phyloP scores from a whole-genome alignment of 2,113 vertebrate genomes.

The Callocephalon fimbriatum region DNA sequence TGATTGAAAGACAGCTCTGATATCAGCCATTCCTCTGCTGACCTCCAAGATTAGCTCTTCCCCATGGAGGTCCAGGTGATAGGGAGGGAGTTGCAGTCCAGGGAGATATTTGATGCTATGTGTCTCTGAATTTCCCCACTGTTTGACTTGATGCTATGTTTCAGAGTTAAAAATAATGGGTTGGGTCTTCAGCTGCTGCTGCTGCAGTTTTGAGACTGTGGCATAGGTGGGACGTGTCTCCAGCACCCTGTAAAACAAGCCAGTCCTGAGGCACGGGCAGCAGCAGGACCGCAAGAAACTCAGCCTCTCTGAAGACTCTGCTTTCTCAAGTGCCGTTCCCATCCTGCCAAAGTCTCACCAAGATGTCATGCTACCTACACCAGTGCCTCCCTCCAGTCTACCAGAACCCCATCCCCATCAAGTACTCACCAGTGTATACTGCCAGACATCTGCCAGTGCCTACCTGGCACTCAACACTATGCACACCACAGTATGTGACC shows the following conservation, averaged over 20 bases:
- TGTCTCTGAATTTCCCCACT: not conserved
- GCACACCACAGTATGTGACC: not conserved
- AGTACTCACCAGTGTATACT: rapidly evolving
- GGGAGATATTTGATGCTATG: not conserved
- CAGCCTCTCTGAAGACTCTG: not conserved
- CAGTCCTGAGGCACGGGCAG: rapidly evolving
- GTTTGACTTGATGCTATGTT: rapidly evolving
- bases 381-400: not conserved
- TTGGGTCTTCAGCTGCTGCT: not conserved
- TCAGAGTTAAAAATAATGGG: not conserved
- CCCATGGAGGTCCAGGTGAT: not conserved
- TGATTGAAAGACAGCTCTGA: not conserved
- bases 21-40: not conserved
- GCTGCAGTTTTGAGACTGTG: rapidly evolving
- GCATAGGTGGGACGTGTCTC: rapidly evolving
- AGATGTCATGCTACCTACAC: conserved; percentile 22
- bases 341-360: not conserved
- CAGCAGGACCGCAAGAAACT: rapidly evolving
- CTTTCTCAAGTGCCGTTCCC: not conserved
- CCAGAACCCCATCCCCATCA: not conserved
- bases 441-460: rapidly evolving
- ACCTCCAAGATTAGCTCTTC: not conserved
- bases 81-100: not conserved
- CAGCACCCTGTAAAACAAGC: not conserved
- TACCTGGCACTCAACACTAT: not conserved